Evolutionary conservation across 2,888 invertebrate species (phyloP).

Genomic region (Archips crataeganus): DNA sequence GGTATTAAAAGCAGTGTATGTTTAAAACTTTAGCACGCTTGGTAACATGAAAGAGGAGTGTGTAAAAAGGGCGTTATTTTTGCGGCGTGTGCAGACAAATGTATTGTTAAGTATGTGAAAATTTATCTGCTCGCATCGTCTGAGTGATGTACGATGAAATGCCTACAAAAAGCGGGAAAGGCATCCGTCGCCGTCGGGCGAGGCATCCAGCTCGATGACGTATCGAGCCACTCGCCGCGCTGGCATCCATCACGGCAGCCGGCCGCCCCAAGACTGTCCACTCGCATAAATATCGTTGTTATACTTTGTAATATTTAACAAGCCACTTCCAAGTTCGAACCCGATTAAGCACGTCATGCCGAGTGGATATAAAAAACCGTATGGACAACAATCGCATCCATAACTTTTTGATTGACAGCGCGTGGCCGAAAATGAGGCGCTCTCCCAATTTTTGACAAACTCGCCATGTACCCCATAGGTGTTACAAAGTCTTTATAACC

Average conservation of each 20-base stretch:
- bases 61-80: slow-evolving; percentile 40
- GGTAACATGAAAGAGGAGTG: slow-evolving; percentile 3
- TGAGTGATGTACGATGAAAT: slow-evolving; percentile 46
- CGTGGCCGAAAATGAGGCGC: slow-evolving; percentile 10
- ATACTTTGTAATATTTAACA: slow-evolving; percentile 35
- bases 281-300: slow-evolving; percentile 29
- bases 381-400: slow-evolving; percentile 6
- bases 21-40: slow-evolving; percentile 21
- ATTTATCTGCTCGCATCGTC: slow-evolving; percentile 46
- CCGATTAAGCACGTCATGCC: slow-evolving; percentile 1
- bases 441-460: background rate
- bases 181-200: slow-evolving; percentile 40
- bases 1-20: slow-evolving; percentile 10
- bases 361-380: slow-evolving; percentile 16
- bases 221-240: slow-evolving; percentile 51
- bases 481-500: slow-evolving; percentile 7
- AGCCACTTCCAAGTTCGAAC: slow-evolving; percentile 11
- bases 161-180: slow-evolving; percentile 47
- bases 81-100: slow-evolving; percentile 41
- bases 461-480: slow-evolving; percentile 1
- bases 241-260: slow-evolving; percentile 59
- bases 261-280: slow-evolving; percentile 29
- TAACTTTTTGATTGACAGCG: slow-evolving; percentile 29
- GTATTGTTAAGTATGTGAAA: slow-evolving; percentile 47
- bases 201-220: slow-evolving; percentile 55